phyloP scores from a whole-genome alignment of 2,888 invertebrate genomes.

The Mystacides longicornis region DNA sequence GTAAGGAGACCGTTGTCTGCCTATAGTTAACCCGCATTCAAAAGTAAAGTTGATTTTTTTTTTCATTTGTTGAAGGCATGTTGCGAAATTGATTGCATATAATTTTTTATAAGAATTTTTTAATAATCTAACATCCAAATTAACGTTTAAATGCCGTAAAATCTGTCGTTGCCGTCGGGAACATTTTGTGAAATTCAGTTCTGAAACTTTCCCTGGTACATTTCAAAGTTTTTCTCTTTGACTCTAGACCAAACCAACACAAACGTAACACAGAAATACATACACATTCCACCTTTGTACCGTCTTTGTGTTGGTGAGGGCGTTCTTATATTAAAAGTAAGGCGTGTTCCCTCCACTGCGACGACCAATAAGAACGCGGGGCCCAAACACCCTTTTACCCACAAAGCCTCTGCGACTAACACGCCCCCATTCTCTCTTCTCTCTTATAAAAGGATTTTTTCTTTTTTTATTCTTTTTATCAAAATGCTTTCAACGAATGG shows the following conservation, averaged over 20 bases:
- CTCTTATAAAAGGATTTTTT: constrained; percentile 15
- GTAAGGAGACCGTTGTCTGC: too few relatives aligned
- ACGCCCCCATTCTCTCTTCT: constrained; percentile 15
- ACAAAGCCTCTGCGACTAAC: constrained; percentile 6
- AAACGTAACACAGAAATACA: not conserved
- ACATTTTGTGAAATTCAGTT: constrained; percentile 3
- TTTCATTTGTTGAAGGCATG: too few relatives aligned
- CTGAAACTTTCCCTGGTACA: constrained; percentile 9
- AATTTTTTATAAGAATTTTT: too few relatives aligned
- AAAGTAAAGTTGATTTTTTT: too few relatives aligned
- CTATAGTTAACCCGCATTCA: too few relatives aligned
- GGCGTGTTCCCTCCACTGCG: constrained; percentile 16
- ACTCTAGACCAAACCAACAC: not conserved
- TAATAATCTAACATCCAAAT: too few relatives aligned
- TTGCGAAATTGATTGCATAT: too few relatives aligned
- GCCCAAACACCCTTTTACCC: constrained; percentile 12
- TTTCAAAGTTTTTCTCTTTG: not conserved
- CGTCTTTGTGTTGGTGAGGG: constrained; percentile 19
- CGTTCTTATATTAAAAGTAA: constrained; percentile 13
- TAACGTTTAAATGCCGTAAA: too few relatives aligned
- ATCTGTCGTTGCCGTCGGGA: constrained; percentile 11
- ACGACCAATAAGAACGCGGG: constrained; percentile 19
- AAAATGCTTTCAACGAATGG: constrained; percentile 21
- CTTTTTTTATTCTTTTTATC: constrained; percentile 12
- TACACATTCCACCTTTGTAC: constrained; percentile 13